Evolutionary conservation across 2,113 vertebrate genomes (phyloP).

Genomic region (Triplophysa rosa): DNA sequence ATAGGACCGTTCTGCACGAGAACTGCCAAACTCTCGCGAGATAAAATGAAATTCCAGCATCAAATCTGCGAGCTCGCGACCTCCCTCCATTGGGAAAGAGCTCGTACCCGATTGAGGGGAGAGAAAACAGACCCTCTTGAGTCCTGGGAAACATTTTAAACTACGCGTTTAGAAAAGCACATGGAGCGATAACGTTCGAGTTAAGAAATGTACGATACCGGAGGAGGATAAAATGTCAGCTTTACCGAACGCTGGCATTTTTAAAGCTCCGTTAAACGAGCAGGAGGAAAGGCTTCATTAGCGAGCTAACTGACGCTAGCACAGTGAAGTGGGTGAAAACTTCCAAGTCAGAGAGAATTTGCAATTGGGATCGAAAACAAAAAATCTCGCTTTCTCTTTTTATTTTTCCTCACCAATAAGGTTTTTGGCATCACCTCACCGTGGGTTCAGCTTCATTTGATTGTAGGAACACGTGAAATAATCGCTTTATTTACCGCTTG

Average conservation of each 20-base stretch:
- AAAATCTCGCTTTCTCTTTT: not conserved
- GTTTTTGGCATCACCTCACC: conserved; percentile 27
- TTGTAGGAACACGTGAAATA: conserved; percentile 22
- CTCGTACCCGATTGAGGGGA: conserved; percentile 53
- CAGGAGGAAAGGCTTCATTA: conserved; percentile 57
- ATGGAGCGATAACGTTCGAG: not conserved
- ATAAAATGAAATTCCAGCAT: conserved; percentile 63
- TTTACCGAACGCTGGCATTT: conserved; percentile 20
- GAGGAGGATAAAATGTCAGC: conserved; percentile 35
- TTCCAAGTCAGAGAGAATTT: conserved; percentile 35
- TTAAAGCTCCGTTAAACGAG: conserved; percentile 54
- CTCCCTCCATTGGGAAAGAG: conserved; percentile 65
- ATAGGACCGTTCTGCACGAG: not conserved
- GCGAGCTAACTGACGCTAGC: conserved; percentile 64
- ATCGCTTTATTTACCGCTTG: conserved; percentile 57
- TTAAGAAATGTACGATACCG: conserved; percentile 30
- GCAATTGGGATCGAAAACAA: conserved; percentile 32
- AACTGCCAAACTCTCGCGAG: conserved; percentile 64
- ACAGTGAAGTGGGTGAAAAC: conserved; percentile 43
- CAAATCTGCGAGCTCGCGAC: conserved; percentile 52
- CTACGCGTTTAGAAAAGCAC: not conserved
- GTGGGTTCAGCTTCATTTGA: conserved; percentile 32
- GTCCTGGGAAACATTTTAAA: not conserved
- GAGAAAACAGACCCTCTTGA: conserved; percentile 48
- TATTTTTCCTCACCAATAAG: conserved; percentile 44